phyloP scores from a whole-genome alignment of 2,797 vertebrate genomes.

The Prunella strophiata region DNA sequence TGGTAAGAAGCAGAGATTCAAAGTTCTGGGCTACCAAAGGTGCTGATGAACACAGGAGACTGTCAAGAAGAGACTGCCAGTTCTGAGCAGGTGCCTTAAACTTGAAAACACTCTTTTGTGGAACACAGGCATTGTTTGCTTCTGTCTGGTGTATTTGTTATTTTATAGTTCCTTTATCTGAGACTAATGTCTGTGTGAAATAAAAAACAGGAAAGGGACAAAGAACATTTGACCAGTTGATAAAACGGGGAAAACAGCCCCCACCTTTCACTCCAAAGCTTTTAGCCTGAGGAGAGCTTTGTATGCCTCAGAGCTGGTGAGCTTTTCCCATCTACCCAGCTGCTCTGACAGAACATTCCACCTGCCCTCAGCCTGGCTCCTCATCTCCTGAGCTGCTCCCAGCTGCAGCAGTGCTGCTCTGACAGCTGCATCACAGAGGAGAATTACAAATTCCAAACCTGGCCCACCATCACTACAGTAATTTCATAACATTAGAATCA shows the following conservation, averaged over 20 bases:
- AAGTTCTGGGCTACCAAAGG: constrained; percentile 50
- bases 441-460: not conserved
- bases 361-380: not conserved
- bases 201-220: constrained; percentile 23
- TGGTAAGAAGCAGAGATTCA: constrained; percentile 41
- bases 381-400: not conserved
- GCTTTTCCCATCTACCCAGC: not conserved
- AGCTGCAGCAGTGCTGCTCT: not conserved
- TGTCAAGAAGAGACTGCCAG: constrained; percentile 11
- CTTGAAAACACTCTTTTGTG: constrained; percentile 26
- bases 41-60: constrained; percentile 31
- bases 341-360: not conserved
- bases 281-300: constrained; percentile 17
- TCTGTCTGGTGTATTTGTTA: not conserved
- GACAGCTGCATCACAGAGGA: not conserved
- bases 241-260: not conserved
- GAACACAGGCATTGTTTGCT: not conserved
- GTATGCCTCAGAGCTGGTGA: not conserved
- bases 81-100: constrained; percentile 30
- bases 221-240: constrained; percentile 13
- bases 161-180: constrained; percentile 13
- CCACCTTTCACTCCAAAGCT: not conserved
- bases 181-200: constrained; percentile 8
- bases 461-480: not conserved
- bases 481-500: not conserved